These are phyloP conservation scores for Tachysurus fulvidraco DNA, from an alignment of 2,113 vertebrate species.

Conservation along the genomic window DNA sequence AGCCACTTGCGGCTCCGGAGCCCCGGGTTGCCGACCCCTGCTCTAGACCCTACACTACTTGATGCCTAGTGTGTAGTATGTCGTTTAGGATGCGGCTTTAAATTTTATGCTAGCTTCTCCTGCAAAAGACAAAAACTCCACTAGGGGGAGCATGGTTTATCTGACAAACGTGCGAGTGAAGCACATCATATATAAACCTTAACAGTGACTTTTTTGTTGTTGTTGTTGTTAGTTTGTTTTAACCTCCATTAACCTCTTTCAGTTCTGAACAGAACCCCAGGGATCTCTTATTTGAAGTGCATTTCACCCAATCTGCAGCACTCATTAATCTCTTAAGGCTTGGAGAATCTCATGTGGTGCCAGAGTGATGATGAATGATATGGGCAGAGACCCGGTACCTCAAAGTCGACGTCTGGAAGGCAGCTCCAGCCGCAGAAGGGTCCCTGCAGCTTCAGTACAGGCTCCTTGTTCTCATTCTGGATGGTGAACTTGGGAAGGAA, in stretches of 20 bases:
- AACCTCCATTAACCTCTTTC: neutral
- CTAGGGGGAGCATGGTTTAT: neutral
- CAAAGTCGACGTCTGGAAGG: constrained; percentile 84
- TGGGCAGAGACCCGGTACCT: constrained; percentile 69
- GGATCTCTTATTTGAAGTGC: neutral
- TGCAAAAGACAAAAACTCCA: too few relatives aligned
- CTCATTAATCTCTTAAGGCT: neutral
- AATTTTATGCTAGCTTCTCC: too few relatives aligned
- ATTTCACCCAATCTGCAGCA: neutral
- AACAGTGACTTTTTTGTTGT: neutral
- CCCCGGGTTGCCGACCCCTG: too few relatives aligned
- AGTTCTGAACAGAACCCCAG: neutral
- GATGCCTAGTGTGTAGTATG: too few relatives aligned
- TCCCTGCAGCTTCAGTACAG: constrained; percentile 85
- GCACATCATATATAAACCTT: neutral
- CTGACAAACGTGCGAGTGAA: neutral
- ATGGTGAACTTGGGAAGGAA: constrained; percentile 86
- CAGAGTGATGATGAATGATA: neutral
- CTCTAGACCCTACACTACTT: too few relatives aligned
- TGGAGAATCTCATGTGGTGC: neutral
- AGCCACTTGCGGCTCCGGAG: too few relatives aligned
- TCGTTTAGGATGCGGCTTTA: too few relatives aligned
- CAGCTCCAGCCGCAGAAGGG: constrained; percentile 86
- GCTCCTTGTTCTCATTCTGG: constrained; percentile 75
- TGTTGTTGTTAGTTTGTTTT: too few relatives aligned